Evolutionary conservation across 2,113 vertebrate genomes (phyloP), one percentile per base, ranked within the genome.

Genomic region (Desmodus rotundus): DNA sequence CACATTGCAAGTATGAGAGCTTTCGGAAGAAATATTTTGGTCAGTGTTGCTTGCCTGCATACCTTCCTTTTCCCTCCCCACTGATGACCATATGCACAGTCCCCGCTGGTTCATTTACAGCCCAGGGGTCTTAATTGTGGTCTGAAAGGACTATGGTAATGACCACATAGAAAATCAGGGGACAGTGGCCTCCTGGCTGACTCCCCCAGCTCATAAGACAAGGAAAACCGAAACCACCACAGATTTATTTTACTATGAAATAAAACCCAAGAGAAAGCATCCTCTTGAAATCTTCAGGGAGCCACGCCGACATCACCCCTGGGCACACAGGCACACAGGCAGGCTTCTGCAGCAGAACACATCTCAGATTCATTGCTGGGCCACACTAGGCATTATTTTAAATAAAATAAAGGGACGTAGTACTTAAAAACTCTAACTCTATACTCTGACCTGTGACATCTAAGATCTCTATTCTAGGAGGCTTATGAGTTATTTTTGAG

Each of bases 11-110:
- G 94, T 43, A 93, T 70, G 82, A 41, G 73, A 87, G 93, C 91
- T 97, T 96, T 95, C 78, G 84, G 94, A 91, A 91, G 94, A 97
- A 96, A 87, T 87, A 86, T 93, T 97, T 94, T 96, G 94, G 92
- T 90, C 68, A 72, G 61, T 28, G 74, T 65, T 87, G 50, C 74
- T 95, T 89, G 90, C 82, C 73, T 96, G 19, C 22, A 70, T 61
- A 80, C 77, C 61, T 91, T 77, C 81, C 77, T 73, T 22, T 65
- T 78, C 54, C 73, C 81, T 96, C 77, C 76, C 88, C 90, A 50
- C 8, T 26, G 82, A 91, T 36, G 73, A 93, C 92, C 91, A 80
- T 80, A 89, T 38, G 43, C 91, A 52, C 38, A 87, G 88, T 84
- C 91, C 78, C 91, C 72, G 14, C 74, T 45, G 82, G 20, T n/a